Percentiles rank a stretch among this genome's conserved stretches.
Evolutionary conservation across 1,140 invertebrate genomes (phyloP).

Genomic region (Nixonia krombeini): DNA sequence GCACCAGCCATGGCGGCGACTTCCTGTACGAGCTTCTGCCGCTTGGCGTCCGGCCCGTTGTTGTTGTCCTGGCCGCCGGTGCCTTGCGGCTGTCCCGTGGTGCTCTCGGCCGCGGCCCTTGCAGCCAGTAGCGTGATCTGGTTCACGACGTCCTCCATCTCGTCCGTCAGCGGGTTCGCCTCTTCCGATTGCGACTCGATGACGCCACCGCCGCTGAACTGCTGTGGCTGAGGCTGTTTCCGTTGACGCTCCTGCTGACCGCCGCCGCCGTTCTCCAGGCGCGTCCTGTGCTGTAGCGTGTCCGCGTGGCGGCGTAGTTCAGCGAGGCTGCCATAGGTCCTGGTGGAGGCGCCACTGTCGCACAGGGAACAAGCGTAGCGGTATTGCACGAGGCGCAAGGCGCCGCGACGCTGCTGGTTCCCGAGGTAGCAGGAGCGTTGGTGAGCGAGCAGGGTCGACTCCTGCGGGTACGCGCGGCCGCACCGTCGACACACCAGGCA

Average conservation of each 20-base stretch:
- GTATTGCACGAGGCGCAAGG: slow-evolving; percentile 77
- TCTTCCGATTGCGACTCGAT: slow-evolving; percentile 60
- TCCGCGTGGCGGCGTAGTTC: slow-evolving; percentile 81
- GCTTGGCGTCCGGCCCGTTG: slow-evolving; percentile 62
- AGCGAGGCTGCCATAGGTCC: slow-evolving; percentile 72
- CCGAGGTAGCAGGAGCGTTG: slow-evolving; percentile 80
- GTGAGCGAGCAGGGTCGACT: slow-evolving; percentile 80
- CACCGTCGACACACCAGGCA: slow-evolving; percentile 90
- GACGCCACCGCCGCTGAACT: slow-evolving; percentile 29
- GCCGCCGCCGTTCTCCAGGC: slow-evolving; percentile 54
- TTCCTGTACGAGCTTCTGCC: slow-evolving; percentile 63
- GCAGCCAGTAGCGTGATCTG: slow-evolving; percentile 85
- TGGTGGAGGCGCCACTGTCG: slow-evolving; percentile 69
- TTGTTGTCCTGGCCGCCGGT: slow-evolving; percentile 59
- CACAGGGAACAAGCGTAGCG: slow-evolving; percentile 82
- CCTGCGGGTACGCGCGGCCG: slow-evolving; percentile 84
- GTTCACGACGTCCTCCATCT: slow-evolving; percentile 88
- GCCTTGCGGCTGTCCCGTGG: slow-evolving; percentile 49
- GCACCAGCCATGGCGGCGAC: slow-evolving; percentile 61
- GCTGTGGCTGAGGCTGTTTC: slow-evolving; percentile 51
- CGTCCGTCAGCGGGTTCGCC: slow-evolving; percentile 77
- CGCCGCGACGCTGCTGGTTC: slow-evolving; percentile 76
- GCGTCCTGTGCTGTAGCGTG: slow-evolving; percentile 71
- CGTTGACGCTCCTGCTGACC: slow-evolving; percentile 52
- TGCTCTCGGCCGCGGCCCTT: slow-evolving; percentile 74